Evolutionary conservation across 2,888 invertebrate species (phyloP).

Genomic region (Cybosia mesomella): DNA sequence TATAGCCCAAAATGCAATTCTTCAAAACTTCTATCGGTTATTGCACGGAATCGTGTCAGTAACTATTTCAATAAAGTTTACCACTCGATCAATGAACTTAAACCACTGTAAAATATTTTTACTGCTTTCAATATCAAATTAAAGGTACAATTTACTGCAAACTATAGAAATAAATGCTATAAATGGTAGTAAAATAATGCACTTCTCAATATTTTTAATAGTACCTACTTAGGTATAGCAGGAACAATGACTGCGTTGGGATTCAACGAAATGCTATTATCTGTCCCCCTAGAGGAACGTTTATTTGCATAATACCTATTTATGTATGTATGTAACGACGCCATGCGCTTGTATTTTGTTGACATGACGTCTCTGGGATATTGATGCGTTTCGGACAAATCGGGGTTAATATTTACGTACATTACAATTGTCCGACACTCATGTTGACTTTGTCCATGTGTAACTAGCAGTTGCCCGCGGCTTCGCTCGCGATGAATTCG

Average conservation of each 20-base stretch:
- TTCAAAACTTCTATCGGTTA: background rate
- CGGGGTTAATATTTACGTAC: constrained; percentile 26
- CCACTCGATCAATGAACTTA: constrained; percentile 12
- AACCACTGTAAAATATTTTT: constrained; percentile 8
- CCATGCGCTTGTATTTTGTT: constrained; percentile 23
- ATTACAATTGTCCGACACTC: constrained; percentile 6
- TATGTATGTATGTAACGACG: background rate
- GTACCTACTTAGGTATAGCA: constrained; percentile 24
- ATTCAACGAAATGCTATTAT: constrained; percentile 60
- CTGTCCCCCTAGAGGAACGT: constrained; percentile 51
- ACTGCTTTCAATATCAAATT: constrained; percentile 12
- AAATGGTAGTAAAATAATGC: constrained; percentile 51
- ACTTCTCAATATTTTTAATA: constrained; percentile 40
- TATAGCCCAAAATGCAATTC: background rate
- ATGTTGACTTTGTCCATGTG: background rate
- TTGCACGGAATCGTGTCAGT: background rate
- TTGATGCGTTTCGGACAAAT: constrained; percentile 37
- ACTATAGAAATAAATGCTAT: constrained; percentile 39
- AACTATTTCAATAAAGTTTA: constrained; percentile 14
- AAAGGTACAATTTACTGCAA: constrained; percentile 9
- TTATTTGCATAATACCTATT: constrained; percentile 28
- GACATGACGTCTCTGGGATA: constrained; percentile 35
- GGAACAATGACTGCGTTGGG: constrained; percentile 55
- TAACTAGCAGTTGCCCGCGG: too few species aligned
- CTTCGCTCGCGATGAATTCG: too few species aligned